Evolutionary conservation across 2,113 vertebrate genomes (phyloP).

Genomic region (Corythaeola cristata): DNA sequence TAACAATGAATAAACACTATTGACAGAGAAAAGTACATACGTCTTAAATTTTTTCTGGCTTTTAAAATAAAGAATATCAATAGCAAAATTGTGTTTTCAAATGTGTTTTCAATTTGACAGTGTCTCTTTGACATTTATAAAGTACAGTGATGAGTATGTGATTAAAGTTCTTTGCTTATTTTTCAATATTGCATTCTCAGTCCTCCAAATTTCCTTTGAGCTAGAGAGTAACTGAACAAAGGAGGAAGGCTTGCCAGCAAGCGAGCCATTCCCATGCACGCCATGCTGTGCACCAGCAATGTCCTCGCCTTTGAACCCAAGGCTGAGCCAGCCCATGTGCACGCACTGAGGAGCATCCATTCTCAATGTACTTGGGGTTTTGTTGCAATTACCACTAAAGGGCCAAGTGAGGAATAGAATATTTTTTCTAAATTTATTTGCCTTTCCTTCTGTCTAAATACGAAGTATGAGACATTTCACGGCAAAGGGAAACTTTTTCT

Average conservation of each 20-base stretch:
- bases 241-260: background rate
- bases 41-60: background rate
- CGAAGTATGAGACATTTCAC: background rate
- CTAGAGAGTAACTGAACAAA: background rate
- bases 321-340: background rate
- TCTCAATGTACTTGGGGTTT: background rate
- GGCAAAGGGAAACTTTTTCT: background rate
- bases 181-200: slow-evolving; percentile 28
- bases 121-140: slow-evolving; percentile 48
- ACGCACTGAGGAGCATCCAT: background rate
- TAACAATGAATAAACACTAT: slow-evolving; percentile 28
- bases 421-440: background rate
- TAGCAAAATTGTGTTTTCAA: slow-evolving; percentile 24
- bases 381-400: slow-evolving; percentile 24
- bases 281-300: background rate
- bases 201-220: slow-evolving; percentile 10
- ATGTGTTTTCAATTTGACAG: slow-evolving; percentile 55
- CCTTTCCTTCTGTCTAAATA: background rate
- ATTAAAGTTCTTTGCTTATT: slow-evolving; percentile 42
- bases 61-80: slow-evolving; percentile 50
- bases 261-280: background rate
- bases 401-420: background rate
- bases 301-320: background rate
- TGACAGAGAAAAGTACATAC: slow-evolving; percentile 33
- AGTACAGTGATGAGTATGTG: slow-evolving; percentile 18